Evolutionary conservation across 2,888 invertebrate species (phyloP), one percentile per base, ranked within the genome.

Genomic region (Tiliacea citrago): DNA sequence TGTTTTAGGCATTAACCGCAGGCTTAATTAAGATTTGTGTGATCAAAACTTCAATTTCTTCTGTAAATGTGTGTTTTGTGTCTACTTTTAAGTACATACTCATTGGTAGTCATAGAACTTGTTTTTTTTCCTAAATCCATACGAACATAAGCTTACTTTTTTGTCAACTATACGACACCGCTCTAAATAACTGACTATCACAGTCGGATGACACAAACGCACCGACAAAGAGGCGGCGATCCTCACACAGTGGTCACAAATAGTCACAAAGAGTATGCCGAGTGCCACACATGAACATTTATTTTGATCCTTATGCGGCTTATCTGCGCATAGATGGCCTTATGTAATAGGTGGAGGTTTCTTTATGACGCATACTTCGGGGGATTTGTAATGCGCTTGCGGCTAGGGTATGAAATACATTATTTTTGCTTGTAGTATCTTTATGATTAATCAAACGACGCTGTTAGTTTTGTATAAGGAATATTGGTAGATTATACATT

Each of bases 141-240:
- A 66, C n/a, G 7, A 68, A 13, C n/a, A 53, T 7, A 47, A 68
- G 18, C 62, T 61, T 8, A 61, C 18, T 77, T 85, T 78, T 79
- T 60, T 75, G 65, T 68, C 42, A 47, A 77, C 81, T 21, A 42
- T 77, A 84, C 83, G 71, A 75, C 63, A 76, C 79, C 79, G 76
- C 79, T 81, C 68, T 78, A 87, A 86, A 84, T 83, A 81, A 79
- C 73, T 68, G 65, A 73, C 73, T 81, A 79, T 85, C 78, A 72
- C 62, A 67, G 78, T 77, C 75, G 82, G 72, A 80, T 74, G 82
- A 82, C 84, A 85, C 86, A 88, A 88, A 87, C 84, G 75, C 55
- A 87, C 90, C 90, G 90, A 87, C 85, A 84, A 85, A 85, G 86
- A 79, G 82, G 84, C 85, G 86, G 88, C 77, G 82, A 80, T 83